Evolutionary conservation across 2,113 vertebrate species (phyloP), one percentile per base, ranked within the genome.

Genomic region (Lontra canadensis): DNA sequence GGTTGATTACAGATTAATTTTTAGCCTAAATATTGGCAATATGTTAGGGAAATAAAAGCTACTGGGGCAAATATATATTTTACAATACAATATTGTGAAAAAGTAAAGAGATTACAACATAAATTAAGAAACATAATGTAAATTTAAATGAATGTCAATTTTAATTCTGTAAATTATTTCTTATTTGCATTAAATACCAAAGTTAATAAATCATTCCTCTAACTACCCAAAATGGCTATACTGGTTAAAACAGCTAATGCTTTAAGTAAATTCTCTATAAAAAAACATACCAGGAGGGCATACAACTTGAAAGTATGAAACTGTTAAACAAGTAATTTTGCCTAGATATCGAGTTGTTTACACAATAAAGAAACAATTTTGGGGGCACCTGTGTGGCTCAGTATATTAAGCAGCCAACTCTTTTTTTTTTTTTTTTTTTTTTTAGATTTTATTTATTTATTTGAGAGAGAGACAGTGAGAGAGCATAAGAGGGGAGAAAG

Each of bases 61-160:
- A 92, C 49, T 55, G 61, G 44, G 25, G 7, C 4, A 94, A 93
- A 95, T 69, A 61, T 59, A 88, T 89, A 86, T 86, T 85, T 83
- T 90, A 79, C 74, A 44, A 94, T 57, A 52, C 3, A 52, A 36
- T 57, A 84, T 42, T 88, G 31, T 74, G 14, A 95, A 86, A 94
- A 9, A 96, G 47, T 96, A 21, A 69, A 9, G 3, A 36, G 1
- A 25, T 91, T 95, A 88, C 31, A 93, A 96, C 31, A 29, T 5
- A 97, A 97, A 93, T 89, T 79, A 81, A 92, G 79, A 88, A 76
- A 81, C 10, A 80, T 47, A 95, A 95, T 42, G 6, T 8, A 91
- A 88, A 96, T 97, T 96, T 69, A 95, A 97, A 93, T 93, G 13
- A 90, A 83, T 92, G 18, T 57, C 71, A 7, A 87, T 86, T 83